phyloP scores from a whole-genome alignment of 2,113 vertebrate species.

The Anthoscopus minutus region DNA sequence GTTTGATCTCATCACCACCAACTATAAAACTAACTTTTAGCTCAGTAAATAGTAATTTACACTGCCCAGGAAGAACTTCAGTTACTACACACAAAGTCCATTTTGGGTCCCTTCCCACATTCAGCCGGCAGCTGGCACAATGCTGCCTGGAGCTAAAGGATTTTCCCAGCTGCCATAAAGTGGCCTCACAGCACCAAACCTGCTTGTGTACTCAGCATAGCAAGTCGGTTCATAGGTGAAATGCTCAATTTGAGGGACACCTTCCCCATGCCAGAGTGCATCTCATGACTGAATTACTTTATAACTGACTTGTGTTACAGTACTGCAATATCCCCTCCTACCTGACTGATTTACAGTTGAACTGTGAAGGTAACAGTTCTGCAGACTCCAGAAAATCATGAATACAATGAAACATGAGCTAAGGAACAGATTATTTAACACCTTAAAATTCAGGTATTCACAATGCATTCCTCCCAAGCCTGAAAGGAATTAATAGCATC shows the following conservation, averaged over 20 bases:
- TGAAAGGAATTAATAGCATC: neutral
- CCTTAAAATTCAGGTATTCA: neutral
- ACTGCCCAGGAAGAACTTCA: neutral
- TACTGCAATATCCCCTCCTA: neutral
- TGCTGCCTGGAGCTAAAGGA: neutral
- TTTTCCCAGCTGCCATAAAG: neutral
- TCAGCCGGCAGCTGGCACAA: neutral
- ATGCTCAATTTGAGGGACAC: neutral
- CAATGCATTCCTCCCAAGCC: neutral
- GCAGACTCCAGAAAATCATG: neutral
- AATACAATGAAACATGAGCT: neutral
- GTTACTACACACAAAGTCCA: neutral
- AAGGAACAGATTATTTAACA: neutral
- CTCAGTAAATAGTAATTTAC: neutral
- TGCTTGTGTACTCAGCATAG: accelerated
- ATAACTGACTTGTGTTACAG: neutral
- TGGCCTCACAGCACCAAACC: neutral
- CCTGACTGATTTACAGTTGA: neutral
- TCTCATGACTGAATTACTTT: neutral
- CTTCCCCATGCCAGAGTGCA: accelerated
- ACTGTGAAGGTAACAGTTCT: neutral
- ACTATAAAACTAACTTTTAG: neutral
- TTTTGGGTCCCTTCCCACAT: neutral
- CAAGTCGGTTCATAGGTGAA: neutral
- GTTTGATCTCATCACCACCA: neutral